Base-by-base conservation (phyloP, 2,797 vertebrate species). In the Anguilla anguilla region DNA sequence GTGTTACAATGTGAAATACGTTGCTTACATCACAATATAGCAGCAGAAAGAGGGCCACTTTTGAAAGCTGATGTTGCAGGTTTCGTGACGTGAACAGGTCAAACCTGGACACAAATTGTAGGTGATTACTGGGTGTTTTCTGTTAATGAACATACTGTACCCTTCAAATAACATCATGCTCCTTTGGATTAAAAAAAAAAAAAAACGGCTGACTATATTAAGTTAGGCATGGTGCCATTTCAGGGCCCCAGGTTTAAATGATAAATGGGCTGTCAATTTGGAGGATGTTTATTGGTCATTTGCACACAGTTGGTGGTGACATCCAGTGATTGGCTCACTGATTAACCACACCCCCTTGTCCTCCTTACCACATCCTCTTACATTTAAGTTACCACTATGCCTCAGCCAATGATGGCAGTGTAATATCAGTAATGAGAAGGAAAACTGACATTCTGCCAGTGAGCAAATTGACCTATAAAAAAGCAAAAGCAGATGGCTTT, bases 231-330 rank as follows among this genome's bases (percentile, higher is more conserved):
- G 69, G 7, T 31, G 13, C 28, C 11, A 13, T 72, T 28, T 31
- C 7, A 35, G n/a, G 31, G 28, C 7, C 10, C 69, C 11, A 72
- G 11, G 69, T 72, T 72, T 72, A 72, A 72, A 72, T 72, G 69
- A 72, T 72, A 2, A 72, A 72, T 72, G 69, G 69, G 1, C 69
- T 72, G 69, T 72, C 69, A 72, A 6, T 72, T 72, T 72, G 69
- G 64, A 69, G 22, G 64, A 69, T 69, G 64, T 69, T 28, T 69
- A 69, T 69, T 28, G 64, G 64, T 69, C 64, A 69, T 69, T n/a
- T 28, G 6, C n/a, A 10, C 22, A 69, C 64, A n/a, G 5, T 31
- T 11, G 31, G 3, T 72, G 69, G 69, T 3, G 11, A 72, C 28
- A 72, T 4, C 7, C 69, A 31, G 69, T 72, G 28, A 31, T 35